These are phyloP conservation scores for Agonopterix alstromeriana DNA, from an alignment of 2,888 invertebrate species.

Conservation along the genomic window DNA sequence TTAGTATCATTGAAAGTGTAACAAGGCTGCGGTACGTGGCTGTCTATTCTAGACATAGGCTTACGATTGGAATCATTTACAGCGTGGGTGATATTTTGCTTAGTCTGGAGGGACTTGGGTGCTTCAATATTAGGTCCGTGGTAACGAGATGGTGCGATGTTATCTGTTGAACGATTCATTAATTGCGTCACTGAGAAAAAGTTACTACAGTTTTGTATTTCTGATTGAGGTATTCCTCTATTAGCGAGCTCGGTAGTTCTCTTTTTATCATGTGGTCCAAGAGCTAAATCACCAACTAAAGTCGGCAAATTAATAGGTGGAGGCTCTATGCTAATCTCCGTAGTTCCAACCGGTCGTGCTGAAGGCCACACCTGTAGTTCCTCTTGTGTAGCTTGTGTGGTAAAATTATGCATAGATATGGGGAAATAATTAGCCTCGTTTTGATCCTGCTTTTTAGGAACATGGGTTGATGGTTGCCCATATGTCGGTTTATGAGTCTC, in stretches of 20 bases:
- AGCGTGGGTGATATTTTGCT: slow-evolving; percentile 45
- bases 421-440: slow-evolving; percentile 60
- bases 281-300: slow-evolving; percentile 61
- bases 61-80: slow-evolving; percentile 48
- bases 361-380: slow-evolving; percentile 67
- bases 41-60: slow-evolving; percentile 44
- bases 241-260: slow-evolving; percentile 43
- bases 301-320: slow-evolving; percentile 68
- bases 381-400: slow-evolving; percentile 52
- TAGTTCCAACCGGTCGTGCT: slow-evolving; percentile 56
- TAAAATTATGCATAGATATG: slow-evolving; percentile 59
- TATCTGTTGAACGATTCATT: slow-evolving; percentile 59
- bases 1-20: slow-evolving; percentile 59
- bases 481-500: slow-evolving; percentile 44
- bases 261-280: slow-evolving; percentile 68
- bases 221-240: slow-evolving; percentile 39
- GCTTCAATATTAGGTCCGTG: slow-evolving; percentile 42
- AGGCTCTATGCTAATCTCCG: slow-evolving; percentile 68
- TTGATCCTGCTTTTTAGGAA: slow-evolving; percentile 49
- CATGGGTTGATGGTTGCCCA: slow-evolving; percentile 35
- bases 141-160: slow-evolving; percentile 49
- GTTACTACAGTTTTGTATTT: slow-evolving; percentile 60
- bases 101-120: slow-evolving; percentile 35
- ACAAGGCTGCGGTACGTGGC: slow-evolving; percentile 46
- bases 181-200: slow-evolving; percentile 67